phyloP scores from a whole-genome alignment of 1,140 invertebrate genomes.

The Drosophila grimshawi region DNA sequence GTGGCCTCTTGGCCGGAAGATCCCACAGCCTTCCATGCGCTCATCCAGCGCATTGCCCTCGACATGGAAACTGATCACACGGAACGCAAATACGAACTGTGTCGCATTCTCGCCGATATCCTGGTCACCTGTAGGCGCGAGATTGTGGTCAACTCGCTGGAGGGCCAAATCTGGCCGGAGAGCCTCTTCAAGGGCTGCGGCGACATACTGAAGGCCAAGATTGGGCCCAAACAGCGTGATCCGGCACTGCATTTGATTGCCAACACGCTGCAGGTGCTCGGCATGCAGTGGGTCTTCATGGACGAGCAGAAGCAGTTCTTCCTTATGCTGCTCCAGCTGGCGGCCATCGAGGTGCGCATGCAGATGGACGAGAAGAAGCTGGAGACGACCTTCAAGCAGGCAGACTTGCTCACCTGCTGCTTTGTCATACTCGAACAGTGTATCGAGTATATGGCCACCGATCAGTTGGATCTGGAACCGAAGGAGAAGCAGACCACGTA shows the following conservation, averaged over 20 bases:
- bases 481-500: conserved; percentile 96
- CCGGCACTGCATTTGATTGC: conserved; percentile 93
- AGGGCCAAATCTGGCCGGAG: conserved; percentile 90
- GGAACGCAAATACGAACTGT: conserved; percentile 94
- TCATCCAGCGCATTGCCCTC: conserved; percentile 93
- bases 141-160: conserved; percentile 86
- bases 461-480: conserved; percentile 92
- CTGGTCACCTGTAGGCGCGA: conserved; percentile 90
- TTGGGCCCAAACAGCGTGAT: conserved; percentile 94
- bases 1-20: conserved; percentile 89
- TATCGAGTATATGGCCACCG: conserved; percentile 91
- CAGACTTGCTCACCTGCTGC: conserved; percentile 91
- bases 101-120: conserved; percentile 90
- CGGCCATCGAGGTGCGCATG: conserved; percentile 96
- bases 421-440: conserved; percentile 93
- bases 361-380: conserved; percentile 94
- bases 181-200: conserved; percentile 91
- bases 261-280: conserved; percentile 91
- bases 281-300: conserved; percentile 92
- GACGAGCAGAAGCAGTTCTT: conserved; percentile 93
- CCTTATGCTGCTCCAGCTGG: conserved; percentile 92
- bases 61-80: conserved; percentile 95
- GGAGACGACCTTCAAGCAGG: conserved; percentile 90
- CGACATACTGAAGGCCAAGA: conserved; percentile 94
- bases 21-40: conserved; percentile 90